phyloP scores from a whole-genome alignment of 2,113 vertebrate genomes.

The Mus pahari region DNA sequence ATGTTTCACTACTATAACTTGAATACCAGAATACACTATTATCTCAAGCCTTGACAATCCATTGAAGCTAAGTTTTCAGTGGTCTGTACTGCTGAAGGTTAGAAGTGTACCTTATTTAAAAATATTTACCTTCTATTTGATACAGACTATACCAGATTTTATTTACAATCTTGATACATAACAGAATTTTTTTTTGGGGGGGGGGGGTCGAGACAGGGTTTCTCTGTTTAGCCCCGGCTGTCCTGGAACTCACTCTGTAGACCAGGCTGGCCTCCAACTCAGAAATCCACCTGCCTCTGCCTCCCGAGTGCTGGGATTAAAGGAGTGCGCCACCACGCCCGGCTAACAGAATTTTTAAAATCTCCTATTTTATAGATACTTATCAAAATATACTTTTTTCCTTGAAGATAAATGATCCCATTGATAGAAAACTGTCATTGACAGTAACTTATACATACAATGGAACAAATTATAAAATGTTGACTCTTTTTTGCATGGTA shows the following conservation, averaged over 20 bases:
- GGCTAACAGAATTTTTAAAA: neutral
- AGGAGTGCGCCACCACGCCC: too few relatives aligned
- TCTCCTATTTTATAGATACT: neutral
- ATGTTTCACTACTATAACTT: neutral
- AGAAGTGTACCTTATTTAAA: neutral
- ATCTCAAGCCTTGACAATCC: neutral
- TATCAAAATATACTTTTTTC: neutral
- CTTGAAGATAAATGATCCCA: neutral
- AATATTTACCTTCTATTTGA: neutral
- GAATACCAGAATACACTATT: neutral
- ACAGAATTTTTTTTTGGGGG: constrained; percentile 3
- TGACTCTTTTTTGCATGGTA: neutral
- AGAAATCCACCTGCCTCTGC: too few relatives aligned
- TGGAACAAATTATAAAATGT: neutral
- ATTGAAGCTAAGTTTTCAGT: neutral
- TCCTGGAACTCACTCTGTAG: too few relatives aligned
- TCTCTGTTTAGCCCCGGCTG: too few relatives aligned
- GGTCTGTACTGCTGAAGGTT: neutral
- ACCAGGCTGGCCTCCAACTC: too few relatives aligned
- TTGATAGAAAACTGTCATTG: neutral
- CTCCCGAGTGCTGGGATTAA: too few relatives aligned
- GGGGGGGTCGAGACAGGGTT: too few relatives aligned
- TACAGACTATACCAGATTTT: neutral
- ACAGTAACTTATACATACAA: neutral
- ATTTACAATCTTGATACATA: neutral